Conservation (phyloP, 2,888 invertebrate species). For the Cheilosia vulpina region DNA sequence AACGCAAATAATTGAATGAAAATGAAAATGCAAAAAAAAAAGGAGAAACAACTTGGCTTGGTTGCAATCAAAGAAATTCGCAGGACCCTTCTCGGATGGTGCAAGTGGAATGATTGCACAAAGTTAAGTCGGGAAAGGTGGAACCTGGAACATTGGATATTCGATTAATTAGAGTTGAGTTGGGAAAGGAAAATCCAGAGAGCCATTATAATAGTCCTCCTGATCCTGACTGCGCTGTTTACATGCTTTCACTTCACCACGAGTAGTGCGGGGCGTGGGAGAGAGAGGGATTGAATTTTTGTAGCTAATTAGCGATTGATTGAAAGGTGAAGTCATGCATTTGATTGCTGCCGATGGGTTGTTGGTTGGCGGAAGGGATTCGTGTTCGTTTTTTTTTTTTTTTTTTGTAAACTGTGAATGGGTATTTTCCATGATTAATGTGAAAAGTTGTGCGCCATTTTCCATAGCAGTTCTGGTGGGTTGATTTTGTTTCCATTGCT, state of each 20-base stretch:
- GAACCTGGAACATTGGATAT: slow-evolving; percentile 42
- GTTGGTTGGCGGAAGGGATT: neutral
- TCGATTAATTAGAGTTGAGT: slow-evolving; percentile 65
- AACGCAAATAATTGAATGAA: slow-evolving; percentile 33
- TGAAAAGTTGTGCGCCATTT: neutral
- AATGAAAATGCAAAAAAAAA: neutral
- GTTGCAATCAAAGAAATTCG: slow-evolving; percentile 38
- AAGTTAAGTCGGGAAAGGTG: slow-evolving; percentile 64
- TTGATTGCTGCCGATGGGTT: slow-evolving; percentile 58
- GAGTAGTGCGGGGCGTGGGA: neutral
- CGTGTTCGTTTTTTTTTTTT: slow-evolving; percentile 33
- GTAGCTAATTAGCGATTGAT: slow-evolving; percentile 73
- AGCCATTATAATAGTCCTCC: neutral
- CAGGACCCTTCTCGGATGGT: neutral
- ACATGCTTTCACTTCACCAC: slow-evolving; percentile 50
- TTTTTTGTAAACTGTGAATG: slow-evolving; percentile 23
- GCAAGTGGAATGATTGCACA: slow-evolving; percentile 54
- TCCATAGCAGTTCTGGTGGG: slow-evolving; percentile 6
- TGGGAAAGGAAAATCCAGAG: slow-evolving; percentile 38
- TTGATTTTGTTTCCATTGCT: slow-evolving; percentile 41
- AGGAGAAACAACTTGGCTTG: slow-evolving; percentile 4
- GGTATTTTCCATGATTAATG: slow-evolving; percentile 54
- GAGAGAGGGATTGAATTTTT: slow-evolving; percentile 53
- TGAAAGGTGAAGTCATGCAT: slow-evolving; percentile 72
- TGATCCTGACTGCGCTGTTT: slow-evolving; percentile 4